Base-by-base conservation (phyloP, 2,113 vertebrate genomes). In the Orientallactaga bullata region DNA sequence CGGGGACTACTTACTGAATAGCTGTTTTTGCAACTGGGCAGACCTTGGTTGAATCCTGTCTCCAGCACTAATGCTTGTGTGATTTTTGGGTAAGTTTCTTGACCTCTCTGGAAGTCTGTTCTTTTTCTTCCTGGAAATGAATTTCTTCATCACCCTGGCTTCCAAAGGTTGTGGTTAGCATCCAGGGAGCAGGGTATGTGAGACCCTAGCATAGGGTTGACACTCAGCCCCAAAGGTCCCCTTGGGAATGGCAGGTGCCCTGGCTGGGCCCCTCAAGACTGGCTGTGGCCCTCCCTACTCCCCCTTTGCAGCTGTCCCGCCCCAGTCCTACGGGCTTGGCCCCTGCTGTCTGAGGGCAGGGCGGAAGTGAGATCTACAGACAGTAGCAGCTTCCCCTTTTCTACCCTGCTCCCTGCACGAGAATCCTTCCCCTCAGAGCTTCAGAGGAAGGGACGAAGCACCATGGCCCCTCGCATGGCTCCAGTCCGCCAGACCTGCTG, bases 351-450 rank as follows among this genome's bases (percentile, higher is more conserved):
- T 95, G 94, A 63, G 88, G 92, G 78, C 97, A 98, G 98, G 98
- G 96, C 98, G 98, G 98, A 98, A 98, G 97, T 95, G 0, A 90
- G 95, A 80, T 87, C 24, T 80, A 84, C 77, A 89, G 89, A 35
- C 7, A 0, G 12, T 82, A 0, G 12, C 84, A 74, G 95, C 95
- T 98, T 65, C 7, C 95, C 95, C 89, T 13, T 65, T 97, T 87
- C 16, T 32, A 74, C 42, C 90, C 2, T 0, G 81, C 24, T 94
- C 66, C 23, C 3, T 83, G 87, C 35, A 4, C 76, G 1, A 10
- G 32, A 28, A 60, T 88, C 58, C 72, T 95, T 88, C 65, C 47
- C 35, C 23, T 72, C 92, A 94, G 94, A 28, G 90, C 39, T 60
- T 82, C 30, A 0, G 77, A 91, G 90, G 65, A 93, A 93, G 79